A percentile compares a stretch with the other conserved stretches of the same genome.
These are phyloP conservation scores for Cordilura impudica DNA, from an alignment of 2,888 invertebrate genomes.

Conservation along the genomic window DNA sequence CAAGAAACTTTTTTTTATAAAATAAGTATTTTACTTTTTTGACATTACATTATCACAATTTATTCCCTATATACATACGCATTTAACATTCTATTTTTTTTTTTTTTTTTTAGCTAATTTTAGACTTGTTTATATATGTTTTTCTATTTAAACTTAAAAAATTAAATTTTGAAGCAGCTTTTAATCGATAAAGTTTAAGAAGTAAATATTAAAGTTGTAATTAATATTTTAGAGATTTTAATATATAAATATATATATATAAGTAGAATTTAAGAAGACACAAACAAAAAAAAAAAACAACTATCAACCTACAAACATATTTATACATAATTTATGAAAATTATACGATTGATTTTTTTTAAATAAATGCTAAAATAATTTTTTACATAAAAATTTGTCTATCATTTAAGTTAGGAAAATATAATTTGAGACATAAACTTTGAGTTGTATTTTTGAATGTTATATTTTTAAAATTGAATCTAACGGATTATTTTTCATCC, in stretches of 20 bases:
- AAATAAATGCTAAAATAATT: slow-evolving; percentile 53
- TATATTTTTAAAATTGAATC: too few species aligned
- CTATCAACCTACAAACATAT: slow-evolving; percentile 36
- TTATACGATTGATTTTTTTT: slow-evolving; percentile 34
- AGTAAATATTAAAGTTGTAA: slow-evolving; percentile 19
- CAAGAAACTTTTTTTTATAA: slow-evolving; percentile 25
- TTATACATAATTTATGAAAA: slow-evolving; percentile 34
- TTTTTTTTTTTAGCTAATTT: slow-evolving; percentile 45
- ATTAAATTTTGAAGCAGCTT: slow-evolving; percentile 38
- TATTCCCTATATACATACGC: slow-evolving; percentile 6
- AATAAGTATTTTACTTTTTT: slow-evolving; percentile 14
- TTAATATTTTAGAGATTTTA: slow-evolving; percentile 51
- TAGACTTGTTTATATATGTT: slow-evolving; percentile 18
- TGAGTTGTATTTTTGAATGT: too few species aligned
- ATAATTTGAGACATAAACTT: too few species aligned
- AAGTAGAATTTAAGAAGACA: slow-evolving; percentile 26
- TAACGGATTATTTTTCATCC: too few species aligned
- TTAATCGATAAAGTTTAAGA: slow-evolving; percentile 49
- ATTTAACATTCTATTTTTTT: slow-evolving; percentile 35
- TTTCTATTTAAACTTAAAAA: neutral
- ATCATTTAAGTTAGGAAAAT: too few species aligned
- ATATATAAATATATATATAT: slow-evolving; percentile 39
- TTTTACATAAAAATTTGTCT: slow-evolving; percentile 16
- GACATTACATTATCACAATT: neutral
- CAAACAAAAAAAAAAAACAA: slow-evolving; percentile 13